phyloP scores from a whole-genome alignment of 2,888 invertebrate species.

The Itoplectis maculator region DNA sequence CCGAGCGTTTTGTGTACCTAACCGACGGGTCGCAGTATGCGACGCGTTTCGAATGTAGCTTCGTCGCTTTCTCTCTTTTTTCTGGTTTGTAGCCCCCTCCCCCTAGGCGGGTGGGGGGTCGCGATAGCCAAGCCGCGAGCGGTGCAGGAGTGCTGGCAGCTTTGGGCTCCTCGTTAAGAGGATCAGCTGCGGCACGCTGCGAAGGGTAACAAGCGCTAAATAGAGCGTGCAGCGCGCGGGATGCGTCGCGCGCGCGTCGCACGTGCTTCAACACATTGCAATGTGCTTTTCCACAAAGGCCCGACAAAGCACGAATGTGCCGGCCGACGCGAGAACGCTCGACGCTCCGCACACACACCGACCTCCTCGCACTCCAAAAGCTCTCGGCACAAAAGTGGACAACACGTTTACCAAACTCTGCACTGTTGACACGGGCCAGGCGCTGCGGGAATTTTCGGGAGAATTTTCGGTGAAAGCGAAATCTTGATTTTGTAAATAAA shows the following conservation, averaged over 20 bases:
- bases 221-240: constrained; percentile 74
- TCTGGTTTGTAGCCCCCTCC: constrained; percentile 32
- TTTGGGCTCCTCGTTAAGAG: constrained; percentile 78
- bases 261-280: constrained; percentile 38
- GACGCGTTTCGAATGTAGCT: constrained; percentile 34
- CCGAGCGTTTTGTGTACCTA: constrained; percentile 28
- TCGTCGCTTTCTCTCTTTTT: constrained; percentile 27
- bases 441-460: background rate
- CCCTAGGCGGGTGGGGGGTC: constrained; percentile 40
- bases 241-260: constrained; percentile 49
- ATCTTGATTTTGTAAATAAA: background rate
- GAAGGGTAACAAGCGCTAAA: constrained; percentile 83
- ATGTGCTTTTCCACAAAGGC: constrained; percentile 45
- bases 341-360: constrained; percentile 32
- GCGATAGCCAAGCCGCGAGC: constrained; percentile 64
- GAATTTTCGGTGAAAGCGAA: background rate
- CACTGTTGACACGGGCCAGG: background rate
- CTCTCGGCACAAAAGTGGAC: constrained; percentile 32
- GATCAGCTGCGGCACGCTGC: constrained; percentile 82
- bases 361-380: constrained; percentile 19
- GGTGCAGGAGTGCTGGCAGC: constrained; percentile 9
- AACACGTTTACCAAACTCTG: constrained; percentile 44
- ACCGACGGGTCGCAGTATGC: background rate
- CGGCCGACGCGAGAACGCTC: constrained; percentile 53
- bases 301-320: constrained; percentile 54